A percentile compares a stretch with the other conserved stretches of the same genome.
phyloP scores from a whole-genome alignment of 2,888 invertebrate species.

The Cryptocheilus praepositus region DNA sequence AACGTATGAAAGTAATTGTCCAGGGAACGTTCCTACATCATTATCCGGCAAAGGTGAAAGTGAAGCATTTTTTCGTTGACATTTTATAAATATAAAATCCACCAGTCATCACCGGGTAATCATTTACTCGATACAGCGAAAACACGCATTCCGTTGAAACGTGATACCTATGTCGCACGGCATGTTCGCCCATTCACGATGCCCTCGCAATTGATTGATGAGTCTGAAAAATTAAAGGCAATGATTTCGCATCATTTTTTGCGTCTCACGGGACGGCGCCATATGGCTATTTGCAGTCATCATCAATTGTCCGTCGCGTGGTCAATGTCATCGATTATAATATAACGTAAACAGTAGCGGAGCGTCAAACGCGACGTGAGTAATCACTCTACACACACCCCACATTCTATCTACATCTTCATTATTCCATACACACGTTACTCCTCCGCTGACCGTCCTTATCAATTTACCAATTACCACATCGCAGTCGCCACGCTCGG shows the following conservation, averaged over 20 bases:
- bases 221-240: constrained; percentile 44
- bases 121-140: constrained; percentile 37
- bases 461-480: no score
- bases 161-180: background rate
- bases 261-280: constrained; percentile 24
- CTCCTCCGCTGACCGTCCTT: no score
- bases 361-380: no score
- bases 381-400: no score
- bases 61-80: constrained; percentile 11
- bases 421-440: no score
- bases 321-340: no score
- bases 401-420: no score
- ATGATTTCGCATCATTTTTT: constrained; percentile 56
- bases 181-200: background rate
- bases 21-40: no score
- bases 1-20: no score
- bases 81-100: constrained; percentile 26
- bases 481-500: no score
- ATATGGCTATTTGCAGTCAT: constrained; percentile 39
- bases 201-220: constrained; percentile 33
- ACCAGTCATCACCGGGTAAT: constrained; percentile 52
- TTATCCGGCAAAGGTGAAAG: background rate
- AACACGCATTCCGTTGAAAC: constrained; percentile 14
- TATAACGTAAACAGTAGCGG: no score
- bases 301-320: no score